Percentiles rank a stretch among this genome's conserved stretches.
phyloP scores from a whole-genome alignment of 2,113 vertebrate genomes.

The Anguilla rostrata region DNA sequence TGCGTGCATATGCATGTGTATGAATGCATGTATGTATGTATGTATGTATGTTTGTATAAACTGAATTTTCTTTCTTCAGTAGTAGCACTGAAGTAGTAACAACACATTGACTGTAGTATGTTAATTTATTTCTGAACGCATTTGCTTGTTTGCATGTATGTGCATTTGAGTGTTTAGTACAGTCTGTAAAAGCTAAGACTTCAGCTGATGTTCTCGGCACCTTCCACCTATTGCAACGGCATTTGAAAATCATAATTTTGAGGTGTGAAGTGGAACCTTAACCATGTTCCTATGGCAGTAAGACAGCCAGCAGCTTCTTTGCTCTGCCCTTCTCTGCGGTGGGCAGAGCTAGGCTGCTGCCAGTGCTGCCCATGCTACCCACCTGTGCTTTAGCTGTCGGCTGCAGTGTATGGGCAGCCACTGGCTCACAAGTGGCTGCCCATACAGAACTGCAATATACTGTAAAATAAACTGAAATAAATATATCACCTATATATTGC shows the following conservation, averaged over 20 bases:
- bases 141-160: not conserved
- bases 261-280: not conserved
- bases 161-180: not conserved
- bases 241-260: not conserved
- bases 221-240: not conserved
- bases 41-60: not conserved
- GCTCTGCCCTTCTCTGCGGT: not conserved
- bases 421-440: not conserved
- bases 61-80: not conserved
- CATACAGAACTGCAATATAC: too few relatives aligned
- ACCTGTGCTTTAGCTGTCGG: not conserved
- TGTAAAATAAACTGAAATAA: too few relatives aligned
- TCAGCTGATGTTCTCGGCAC: not conserved
- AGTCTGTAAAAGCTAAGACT: not conserved
- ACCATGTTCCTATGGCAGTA: not conserved
- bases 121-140: not conserved
- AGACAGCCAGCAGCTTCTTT: not conserved
- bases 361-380: not conserved
- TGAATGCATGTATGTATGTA: not conserved
- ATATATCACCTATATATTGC: too few relatives aligned
- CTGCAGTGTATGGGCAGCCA: too few relatives aligned
- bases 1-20: too few relatives aligned
- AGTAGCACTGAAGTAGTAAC: not conserved
- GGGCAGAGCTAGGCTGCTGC: not conserved
- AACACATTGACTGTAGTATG: not conserved